These are phyloP conservation scores for Sebastes jordani DNA, from an alignment of 2,797 vertebrate genomes.

Conservation along the genomic window DNA sequence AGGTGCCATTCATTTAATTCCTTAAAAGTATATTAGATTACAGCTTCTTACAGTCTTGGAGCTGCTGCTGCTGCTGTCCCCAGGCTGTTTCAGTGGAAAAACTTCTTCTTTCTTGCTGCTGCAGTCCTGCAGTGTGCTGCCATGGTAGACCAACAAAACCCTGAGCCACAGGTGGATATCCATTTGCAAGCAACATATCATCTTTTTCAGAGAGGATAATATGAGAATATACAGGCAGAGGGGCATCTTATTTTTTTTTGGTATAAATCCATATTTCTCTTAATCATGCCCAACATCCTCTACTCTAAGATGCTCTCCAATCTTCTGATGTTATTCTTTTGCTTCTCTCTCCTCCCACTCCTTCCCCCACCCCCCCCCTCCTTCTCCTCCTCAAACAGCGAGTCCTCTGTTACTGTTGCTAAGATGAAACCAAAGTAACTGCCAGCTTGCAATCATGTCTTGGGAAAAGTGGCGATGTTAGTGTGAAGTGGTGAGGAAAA, in stretches of 20 bases:
- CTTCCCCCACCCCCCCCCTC: slow-evolving; percentile 12
- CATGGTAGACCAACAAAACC: slow-evolving; percentile 6
- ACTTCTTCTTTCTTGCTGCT: neutral
- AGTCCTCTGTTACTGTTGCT: slow-evolving; percentile 74
- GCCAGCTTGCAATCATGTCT: slow-evolving; percentile 42
- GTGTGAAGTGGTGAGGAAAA: slow-evolving; percentile 24
- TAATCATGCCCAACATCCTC: neutral
- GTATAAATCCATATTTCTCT: neutral
- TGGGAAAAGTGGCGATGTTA: slow-evolving; percentile 45
- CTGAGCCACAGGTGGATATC: slow-evolving; percentile 13
- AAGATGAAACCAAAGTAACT: slow-evolving; percentile 77
- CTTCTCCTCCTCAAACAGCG: slow-evolving; percentile 27
- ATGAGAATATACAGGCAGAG: neutral
- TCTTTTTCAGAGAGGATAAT: neutral
- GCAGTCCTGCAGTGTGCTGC: slow-evolving; percentile 1
- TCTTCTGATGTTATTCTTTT: slow-evolving; percentile 17
- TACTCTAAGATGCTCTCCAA: neutral
- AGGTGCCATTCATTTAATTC: neutral
- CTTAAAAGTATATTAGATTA: neutral
- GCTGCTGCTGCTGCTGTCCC: neutral
- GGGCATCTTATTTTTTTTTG: neutral
- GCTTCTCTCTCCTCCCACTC: slow-evolving; percentile 39
- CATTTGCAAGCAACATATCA: slow-evolving; percentile 16
- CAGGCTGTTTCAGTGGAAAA: slow-evolving; percentile 12
- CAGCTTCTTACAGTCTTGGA: neutral